Evolutionary conservation across 2,113 vertebrate genomes (phyloP).

Genomic region (Catharus bicknelli): DNA sequence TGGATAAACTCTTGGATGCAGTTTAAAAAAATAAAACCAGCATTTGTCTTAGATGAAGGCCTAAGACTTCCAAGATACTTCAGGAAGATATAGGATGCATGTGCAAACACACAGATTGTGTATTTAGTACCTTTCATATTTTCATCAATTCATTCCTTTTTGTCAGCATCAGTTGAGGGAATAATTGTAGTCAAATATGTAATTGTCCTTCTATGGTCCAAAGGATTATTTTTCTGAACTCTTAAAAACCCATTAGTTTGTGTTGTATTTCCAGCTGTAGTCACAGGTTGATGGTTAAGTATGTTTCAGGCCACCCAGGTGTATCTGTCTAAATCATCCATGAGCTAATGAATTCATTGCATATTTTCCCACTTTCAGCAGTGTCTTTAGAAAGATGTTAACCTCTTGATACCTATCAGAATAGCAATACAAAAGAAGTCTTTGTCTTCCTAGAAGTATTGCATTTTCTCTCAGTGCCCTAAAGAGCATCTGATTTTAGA

Average conservation of each 20-base stretch:
- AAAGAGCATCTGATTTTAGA: neutral
- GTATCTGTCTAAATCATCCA: neutral
- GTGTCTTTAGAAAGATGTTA: neutral
- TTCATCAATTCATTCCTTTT: neutral
- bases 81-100: neutral
- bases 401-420: neutral
- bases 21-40: neutral
- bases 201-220: neutral
- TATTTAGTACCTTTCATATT: neutral
- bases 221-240: neutral
- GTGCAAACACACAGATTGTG: neutral
- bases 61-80: neutral
- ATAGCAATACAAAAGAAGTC: neutral
- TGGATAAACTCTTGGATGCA: neutral
- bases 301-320: neutral
- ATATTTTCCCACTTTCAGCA: neutral
- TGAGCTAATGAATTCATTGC: neutral
- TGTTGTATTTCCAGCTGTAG: neutral
- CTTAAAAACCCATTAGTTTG: neutral
- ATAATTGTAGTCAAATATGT: neutral
- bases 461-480: neutral
- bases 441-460: neutral
- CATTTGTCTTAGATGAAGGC: neutral
- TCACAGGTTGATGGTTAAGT: neutral
- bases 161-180: neutral